A percentile compares a stretch with the other conserved stretches of the same genome.
These are phyloP conservation scores for Sapajus apella DNA, from an alignment of 2,113 vertebrate species.

Conservation along the genomic window DNA sequence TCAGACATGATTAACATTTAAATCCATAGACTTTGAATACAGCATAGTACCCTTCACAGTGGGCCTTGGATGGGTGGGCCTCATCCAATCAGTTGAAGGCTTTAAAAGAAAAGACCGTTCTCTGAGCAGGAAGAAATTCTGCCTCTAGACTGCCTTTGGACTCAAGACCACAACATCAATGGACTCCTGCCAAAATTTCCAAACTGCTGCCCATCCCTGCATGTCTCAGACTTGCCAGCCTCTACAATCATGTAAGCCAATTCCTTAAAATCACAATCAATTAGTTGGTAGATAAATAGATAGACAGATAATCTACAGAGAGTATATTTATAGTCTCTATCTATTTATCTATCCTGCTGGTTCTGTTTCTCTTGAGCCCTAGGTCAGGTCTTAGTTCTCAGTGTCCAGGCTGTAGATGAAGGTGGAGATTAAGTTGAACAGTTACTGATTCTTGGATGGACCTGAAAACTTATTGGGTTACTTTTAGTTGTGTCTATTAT, in stretches of 20 bases:
- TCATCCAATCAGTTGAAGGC: background rate
- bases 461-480: background rate
- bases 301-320: too few species aligned
- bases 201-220: background rate
- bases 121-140: background rate
- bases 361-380: background rate
- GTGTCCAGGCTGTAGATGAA: background rate
- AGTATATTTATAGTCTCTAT: too few species aligned
- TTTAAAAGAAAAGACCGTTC: background rate
- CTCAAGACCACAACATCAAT: background rate
- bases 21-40: background rate
- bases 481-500: background rate
- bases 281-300: background rate
- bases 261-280: background rate
- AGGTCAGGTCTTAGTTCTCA: background rate
- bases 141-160: background rate
- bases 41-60: background rate
- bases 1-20: background rate
- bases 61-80: background rate
- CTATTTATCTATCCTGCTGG: background rate
- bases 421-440: background rate
- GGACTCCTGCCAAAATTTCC: background rate
- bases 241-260: background rate
- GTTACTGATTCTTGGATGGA: background rate
- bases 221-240: background rate